Conservation (phyloP, 2,888 invertebrate species). For the Eupithecia inturbata region DNA sequence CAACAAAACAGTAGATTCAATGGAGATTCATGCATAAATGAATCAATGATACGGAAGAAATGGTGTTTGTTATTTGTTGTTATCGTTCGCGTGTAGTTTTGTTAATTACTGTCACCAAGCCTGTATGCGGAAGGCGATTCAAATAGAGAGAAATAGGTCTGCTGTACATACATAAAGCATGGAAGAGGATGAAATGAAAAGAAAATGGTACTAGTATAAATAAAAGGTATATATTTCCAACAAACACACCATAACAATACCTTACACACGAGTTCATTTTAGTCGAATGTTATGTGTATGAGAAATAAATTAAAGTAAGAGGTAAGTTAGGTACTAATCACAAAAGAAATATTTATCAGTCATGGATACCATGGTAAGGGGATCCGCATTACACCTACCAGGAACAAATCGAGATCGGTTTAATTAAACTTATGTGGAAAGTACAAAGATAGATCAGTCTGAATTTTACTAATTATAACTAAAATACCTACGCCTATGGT, state of each 20-base stretch:
- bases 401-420: conserved; percentile 78
- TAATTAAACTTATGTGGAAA: conserved; percentile 48
- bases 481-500: conserved; percentile 16
- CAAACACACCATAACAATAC: conserved; percentile 82
- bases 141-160: conserved; percentile 76
- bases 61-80: conserved; percentile 78
- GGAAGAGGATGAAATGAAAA: conserved; percentile 83
- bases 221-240: conserved; percentile 83
- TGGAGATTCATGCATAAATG: conserved; percentile 83
- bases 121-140: conserved; percentile 69
- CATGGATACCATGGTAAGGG: conserved; percentile 59
- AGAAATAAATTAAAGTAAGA: conserved; percentile 71
- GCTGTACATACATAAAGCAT: conserved; percentile 79
- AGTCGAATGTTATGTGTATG: conserved; percentile 59
- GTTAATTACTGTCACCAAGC: conserved; percentile 79
- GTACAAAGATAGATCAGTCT: conserved; percentile 5
- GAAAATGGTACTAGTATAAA: conserved; percentile 79
- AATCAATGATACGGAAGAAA: conserved; percentile 81
- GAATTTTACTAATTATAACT: not conserved
- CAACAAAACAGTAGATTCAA: conserved; percentile 68
- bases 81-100: conserved; percentile 69
- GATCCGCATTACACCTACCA: conserved; percentile 59
- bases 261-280: conserved; percentile 65
- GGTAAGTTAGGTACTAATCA: conserved; percentile 59
- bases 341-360: conserved; percentile 68